Base-by-base conservation (phyloP, 1,140 invertebrate species). In the Macrosteles quadrilineatus region DNA sequence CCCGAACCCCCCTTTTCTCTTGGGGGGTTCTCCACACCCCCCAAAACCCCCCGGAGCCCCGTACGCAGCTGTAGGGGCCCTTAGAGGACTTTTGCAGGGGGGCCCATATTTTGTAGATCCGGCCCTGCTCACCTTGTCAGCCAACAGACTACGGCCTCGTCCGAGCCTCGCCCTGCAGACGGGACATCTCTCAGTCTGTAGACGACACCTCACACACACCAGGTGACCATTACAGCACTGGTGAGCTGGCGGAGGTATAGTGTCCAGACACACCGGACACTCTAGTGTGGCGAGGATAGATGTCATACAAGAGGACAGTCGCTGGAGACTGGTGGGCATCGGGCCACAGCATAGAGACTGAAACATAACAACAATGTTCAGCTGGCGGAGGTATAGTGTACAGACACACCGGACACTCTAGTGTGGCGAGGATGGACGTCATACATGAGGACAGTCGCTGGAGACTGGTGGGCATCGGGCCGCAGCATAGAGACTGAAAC, bases 181-280 rank as follows among this genome's bases (percentile, higher is more conserved):
- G 0, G 87, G 87, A 77, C 87, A 89, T 53, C 81, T 81, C 66
- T 84, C 80, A 3, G 85, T 83, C 71, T 85, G 85, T 9, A 83
- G 76, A 62, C 87, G 83, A 73, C 88, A 89, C 53, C 82, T 78
- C 4, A 84, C 81, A 74, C 88, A 89, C 2, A 89, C 79, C 17
- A 89, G 80, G 70, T 89, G 88, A 4, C 87, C 88, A 69, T 88
- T 87, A 30, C 87, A 84, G 73, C 88, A 90, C 76, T 89, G 87
- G 47, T 85, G 84, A 0, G 85, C 85, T 1, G 88, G 88, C 0
- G 87, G 84, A 27, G 80, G 71, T 27, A 87, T 86, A 43, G 85
- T 88, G 69, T 87, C 84, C 30, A 86, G 76, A 32, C 71, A 72
- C 9, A 83, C 83, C 3, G 88, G 88, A 74, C 88, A 90, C 76